Evolutionary conservation across 2,797 vertebrate genomes (phyloP).

Genomic region (Lacerta viridis): DNA sequence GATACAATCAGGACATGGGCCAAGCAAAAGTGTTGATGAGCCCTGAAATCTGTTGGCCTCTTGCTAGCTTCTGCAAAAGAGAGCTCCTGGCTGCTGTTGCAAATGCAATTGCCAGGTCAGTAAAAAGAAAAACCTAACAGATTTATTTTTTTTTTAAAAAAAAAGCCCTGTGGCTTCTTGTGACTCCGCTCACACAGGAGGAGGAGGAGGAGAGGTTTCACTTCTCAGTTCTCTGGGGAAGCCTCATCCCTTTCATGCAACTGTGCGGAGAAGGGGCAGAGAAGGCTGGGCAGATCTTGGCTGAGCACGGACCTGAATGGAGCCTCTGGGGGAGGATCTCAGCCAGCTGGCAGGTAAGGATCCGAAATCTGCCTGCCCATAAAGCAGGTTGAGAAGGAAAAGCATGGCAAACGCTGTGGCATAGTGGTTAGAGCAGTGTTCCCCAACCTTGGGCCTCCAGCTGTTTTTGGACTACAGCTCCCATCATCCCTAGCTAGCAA

Average conservation of each 20-base stretch:
- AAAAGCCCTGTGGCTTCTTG: not conserved
- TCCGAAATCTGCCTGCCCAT: not conserved
- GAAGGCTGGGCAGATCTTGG: not conserved
- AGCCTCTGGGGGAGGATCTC: accelerated
- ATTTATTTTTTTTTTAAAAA: too few relatives aligned
- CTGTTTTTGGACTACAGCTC: too few relatives aligned
- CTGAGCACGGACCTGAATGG: not conserved
- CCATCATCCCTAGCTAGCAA: too few relatives aligned
- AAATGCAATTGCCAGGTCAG: not conserved
- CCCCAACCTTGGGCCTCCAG: too few relatives aligned
- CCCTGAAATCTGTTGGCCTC: too few relatives aligned
- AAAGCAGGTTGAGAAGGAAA: too few relatives aligned
- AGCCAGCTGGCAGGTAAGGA: conserved; percentile 44
- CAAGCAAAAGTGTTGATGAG: too few relatives aligned
- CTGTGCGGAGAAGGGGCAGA: not conserved
- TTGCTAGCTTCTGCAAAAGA: too few relatives aligned
- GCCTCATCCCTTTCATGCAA: not conserved
- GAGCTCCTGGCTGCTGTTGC: accelerated
- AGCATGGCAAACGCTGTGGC: too few relatives aligned
- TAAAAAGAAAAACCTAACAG: not conserved
- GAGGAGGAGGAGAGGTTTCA: conserved; percentile 1
- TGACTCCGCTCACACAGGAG: too few relatives aligned
- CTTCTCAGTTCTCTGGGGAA: not conserved
- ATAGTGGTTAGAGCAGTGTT: too few relatives aligned
- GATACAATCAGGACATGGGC: too few relatives aligned